Base-by-base conservation (phyloP, 2,888 invertebrate species). In the Drosophila melanosoma region DNA sequence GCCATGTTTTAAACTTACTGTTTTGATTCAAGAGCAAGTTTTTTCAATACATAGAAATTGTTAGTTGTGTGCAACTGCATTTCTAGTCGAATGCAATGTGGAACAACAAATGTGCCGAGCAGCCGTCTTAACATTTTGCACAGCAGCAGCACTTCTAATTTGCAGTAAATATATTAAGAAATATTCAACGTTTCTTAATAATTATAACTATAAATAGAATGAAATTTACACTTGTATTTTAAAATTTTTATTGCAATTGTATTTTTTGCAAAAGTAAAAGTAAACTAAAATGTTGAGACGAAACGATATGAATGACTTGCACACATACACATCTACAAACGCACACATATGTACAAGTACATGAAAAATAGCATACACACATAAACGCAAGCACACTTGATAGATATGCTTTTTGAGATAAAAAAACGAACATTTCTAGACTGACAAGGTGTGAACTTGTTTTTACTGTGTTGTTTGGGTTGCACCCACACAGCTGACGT, bases 71-170 rank as follows among this genome's bases (percentile, higher is more conserved):
- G 33, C 23, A 33, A 8, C 38, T 52, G 48, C 20, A 26, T 36
- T 40, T 6, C 23, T 17, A 38, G 29, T 5, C 49, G 23, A 35
- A 52, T n/a, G 15, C 29, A 38, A 40, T 48, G 32, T 33, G 33
- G 15, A 4, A 32, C 17, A 49, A 40, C 45, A 57, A 66, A 49
- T 52, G 63, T n/a, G 8, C 45, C 36, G 17, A 64, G 2, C 15
- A 78, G 38, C 12, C 38, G 60, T 26, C 57, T 60, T 56, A 61
- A 70, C 79, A 78, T 77, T 60, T 60, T 60, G 32, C 35, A 29
- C 48, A 33, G 45, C 42, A 51, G 52, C 8, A 56, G 32, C 15
- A 33, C 23, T 36, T 0, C n/a, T 38, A 52, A 49, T 32, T 17
- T 32, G 26, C 26, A 33, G 56, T 20, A 66, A 35, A 33, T 20